phyloP scores from a whole-genome alignment of 2,888 invertebrate species.

The Prionchulus punctatus region DNA sequence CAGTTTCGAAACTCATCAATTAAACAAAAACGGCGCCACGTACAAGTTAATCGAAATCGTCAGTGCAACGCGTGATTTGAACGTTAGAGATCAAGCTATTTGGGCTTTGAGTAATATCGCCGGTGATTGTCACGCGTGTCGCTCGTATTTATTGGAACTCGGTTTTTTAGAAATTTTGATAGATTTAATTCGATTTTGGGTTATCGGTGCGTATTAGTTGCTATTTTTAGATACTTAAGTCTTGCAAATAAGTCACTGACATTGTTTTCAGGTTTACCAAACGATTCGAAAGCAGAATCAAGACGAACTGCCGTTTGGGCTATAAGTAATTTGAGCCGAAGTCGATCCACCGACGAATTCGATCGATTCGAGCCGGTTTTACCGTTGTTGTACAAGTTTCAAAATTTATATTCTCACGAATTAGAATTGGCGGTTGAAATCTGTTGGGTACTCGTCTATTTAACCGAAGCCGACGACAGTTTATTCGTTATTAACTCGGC shows the following conservation, averaged over 20 bases:
- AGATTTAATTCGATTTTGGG: background rate
- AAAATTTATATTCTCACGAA: background rate
- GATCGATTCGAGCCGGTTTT: background rate
- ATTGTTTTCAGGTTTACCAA: background rate
- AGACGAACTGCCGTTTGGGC: conserved; percentile 1
- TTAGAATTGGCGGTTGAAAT: background rate
- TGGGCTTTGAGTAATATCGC: conserved; percentile 3
- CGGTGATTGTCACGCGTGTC: background rate
- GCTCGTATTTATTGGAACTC: background rate
- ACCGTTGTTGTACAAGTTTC: background rate
- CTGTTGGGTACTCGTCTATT: background rate
- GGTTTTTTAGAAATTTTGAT: background rate
- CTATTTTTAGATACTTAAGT: background rate
- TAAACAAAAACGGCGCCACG: background rate
- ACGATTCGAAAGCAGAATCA: background rate
- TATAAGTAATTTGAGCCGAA: background rate
- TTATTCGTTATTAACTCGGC: background rate
- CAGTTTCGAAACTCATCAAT: background rate
- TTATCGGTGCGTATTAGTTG: background rate
- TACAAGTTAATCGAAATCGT: background rate
- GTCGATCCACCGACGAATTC: background rate
- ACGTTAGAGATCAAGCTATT: conserved; percentile 1
- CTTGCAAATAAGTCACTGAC: too few species aligned
- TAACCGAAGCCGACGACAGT: background rate
- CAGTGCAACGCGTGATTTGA: background rate